Percentiles rank a stretch among this genome's conserved stretches.
Evolutionary conservation across 2,113 vertebrate species (phyloP).

Genomic region (Mobula birostris): DNA sequence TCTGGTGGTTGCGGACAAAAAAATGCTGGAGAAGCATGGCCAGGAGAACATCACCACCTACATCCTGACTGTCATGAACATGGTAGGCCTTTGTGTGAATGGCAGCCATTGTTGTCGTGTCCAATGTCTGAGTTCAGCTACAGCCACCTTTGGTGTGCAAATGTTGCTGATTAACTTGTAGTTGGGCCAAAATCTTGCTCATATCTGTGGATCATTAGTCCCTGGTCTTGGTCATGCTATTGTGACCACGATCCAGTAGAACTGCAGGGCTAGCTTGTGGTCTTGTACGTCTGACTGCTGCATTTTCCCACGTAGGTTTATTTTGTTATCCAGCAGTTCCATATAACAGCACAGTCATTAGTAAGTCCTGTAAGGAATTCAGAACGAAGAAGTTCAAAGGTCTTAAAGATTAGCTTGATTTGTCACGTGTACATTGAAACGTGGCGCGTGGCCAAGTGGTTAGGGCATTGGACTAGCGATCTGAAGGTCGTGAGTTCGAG

Average conservation of each 20-base stretch:
- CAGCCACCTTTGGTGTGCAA: neutral
- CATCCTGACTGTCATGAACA: slow-evolving; percentile 96
- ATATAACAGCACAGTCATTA: neutral
- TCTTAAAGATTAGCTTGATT: no score
- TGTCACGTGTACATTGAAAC: no score
- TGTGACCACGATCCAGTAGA: no score
- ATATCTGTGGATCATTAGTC: neutral
- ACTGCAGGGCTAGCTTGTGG: no score
- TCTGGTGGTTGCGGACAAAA: slow-evolving; percentile 91
- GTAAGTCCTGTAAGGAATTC: neutral
- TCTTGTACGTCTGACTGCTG: no score
- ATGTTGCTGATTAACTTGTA: neutral
- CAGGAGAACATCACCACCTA: slow-evolving; percentile 89
- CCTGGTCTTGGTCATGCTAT: neutral
- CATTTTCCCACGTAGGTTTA: no score
- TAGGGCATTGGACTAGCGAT: no score
- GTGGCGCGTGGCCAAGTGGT: no score
- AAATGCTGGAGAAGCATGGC: slow-evolving; percentile 92
- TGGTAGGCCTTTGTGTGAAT: slow-evolving; percentile 61
- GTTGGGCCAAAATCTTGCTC: neutral
- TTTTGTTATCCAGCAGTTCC: no score
- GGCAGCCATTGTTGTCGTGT: neutral
- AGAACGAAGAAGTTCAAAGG: neutral
- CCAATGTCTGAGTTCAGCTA: neutral
- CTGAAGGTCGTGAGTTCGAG: no score